These are phyloP conservation scores for Rhagium mordax DNA, from an alignment of 2,888 invertebrate genomes.

Conservation along the genomic window DNA sequence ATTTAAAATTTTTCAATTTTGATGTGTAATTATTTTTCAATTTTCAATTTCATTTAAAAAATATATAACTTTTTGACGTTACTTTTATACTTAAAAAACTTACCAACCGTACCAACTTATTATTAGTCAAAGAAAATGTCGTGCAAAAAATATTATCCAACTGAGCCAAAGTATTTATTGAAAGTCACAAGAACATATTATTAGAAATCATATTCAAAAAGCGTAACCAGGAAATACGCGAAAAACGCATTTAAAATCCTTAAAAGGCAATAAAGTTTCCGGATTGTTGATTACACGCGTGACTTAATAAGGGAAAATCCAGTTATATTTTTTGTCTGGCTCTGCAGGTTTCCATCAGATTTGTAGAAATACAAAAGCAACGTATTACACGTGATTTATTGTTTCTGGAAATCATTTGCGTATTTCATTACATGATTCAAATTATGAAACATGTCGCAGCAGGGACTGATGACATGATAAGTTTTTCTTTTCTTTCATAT, in stretches of 20 bases:
- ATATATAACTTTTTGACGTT: too few species aligned
- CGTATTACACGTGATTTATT: constrained; percentile 8
- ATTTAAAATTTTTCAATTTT: too few species aligned
- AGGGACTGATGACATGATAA: not conserved
- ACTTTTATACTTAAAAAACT: too few species aligned
- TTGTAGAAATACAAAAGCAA: not conserved
- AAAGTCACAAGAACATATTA: not conserved
- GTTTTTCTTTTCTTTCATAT: not conserved
- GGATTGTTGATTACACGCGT: not conserved
- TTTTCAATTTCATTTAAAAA: too few species aligned
- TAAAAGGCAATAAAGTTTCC: not conserved
- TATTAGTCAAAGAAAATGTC: too few species aligned
- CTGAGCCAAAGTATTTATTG: not conserved
- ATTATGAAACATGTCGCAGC: not conserved
- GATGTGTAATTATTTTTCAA: too few species aligned
- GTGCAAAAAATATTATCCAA: not conserved
- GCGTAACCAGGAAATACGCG: not conserved
- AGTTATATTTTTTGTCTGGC: not conserved
- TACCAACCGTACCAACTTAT: too few species aligned
- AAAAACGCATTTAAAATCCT: not conserved
- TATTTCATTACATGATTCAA: constrained; percentile 1
- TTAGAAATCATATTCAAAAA: not conserved
- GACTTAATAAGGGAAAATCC: not conserved
- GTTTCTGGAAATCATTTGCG: not conserved
- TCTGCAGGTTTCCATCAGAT: not conserved